Evolutionary conservation across 2,888 invertebrate species (phyloP).

Genomic region (Boloria euphrosyne): DNA sequence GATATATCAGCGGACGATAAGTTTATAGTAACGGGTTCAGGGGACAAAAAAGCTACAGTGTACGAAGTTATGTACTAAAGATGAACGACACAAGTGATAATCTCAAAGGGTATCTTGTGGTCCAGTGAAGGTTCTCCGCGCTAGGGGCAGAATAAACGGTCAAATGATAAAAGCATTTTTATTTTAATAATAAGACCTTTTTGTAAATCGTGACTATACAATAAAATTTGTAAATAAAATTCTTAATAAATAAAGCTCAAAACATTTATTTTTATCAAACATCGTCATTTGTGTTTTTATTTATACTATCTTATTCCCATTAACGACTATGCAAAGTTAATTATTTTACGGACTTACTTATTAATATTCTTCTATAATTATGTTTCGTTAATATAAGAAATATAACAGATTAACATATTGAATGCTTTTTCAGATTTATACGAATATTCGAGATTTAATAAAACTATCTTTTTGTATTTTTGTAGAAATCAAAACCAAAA

Average conservation of each 20-base stretch:
- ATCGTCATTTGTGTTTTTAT: constrained; percentile 17
- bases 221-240: constrained; percentile 23
- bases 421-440: no score
- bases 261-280: constrained; percentile 25
- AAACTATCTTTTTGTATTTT: no score
- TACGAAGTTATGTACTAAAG: constrained; percentile 93
- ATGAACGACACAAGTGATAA: constrained; percentile 45
- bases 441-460: no score
- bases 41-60: constrained; percentile 98
- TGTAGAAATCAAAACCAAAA: no score
- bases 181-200: constrained; percentile 25
- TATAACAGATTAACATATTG: no score
- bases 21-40: constrained; percentile 98
- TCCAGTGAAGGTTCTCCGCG: constrained; percentile 24
- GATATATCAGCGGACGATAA: constrained; percentile 99
- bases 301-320: neutral
- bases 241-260: constrained; percentile 24
- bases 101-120: constrained; percentile 35
- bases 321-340: no score
- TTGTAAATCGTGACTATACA: constrained; percentile 24
- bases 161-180: constrained; percentile 32
- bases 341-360: no score
- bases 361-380: no score
- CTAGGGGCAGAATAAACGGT: constrained; percentile 35
- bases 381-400: no score